Percentiles rank a stretch among this genome's conserved stretches.
Evolutionary conservation across 2,888 invertebrate genomes (phyloP).

Genomic region (Drosophila heteroneura): DNA sequence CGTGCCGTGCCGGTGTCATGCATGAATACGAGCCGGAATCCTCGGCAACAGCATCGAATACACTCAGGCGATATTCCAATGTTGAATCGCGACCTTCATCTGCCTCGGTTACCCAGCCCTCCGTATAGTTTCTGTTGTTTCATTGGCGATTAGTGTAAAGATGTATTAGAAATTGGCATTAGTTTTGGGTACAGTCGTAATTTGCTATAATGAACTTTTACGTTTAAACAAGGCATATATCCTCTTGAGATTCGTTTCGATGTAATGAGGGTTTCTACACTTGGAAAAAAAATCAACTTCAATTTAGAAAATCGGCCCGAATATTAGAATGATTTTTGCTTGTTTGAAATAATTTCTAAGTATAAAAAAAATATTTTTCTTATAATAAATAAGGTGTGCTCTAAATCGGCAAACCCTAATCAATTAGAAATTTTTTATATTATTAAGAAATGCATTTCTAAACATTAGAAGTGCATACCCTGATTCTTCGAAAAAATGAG

Average conservation of each 20-base stretch:
- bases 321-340: background rate
- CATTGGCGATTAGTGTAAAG: background rate
- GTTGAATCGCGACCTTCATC: conserved; percentile 91
- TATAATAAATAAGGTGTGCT: background rate
- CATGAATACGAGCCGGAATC: conserved; percentile 95
- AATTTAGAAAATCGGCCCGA: background rate
- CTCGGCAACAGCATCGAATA: conserved; percentile 92
- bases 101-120: conserved; percentile 92
- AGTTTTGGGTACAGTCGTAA: background rate
- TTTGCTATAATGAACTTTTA: background rate
- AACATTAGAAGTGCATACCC: background rate
- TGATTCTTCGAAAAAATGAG: too few relatives aligned
- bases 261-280: background rate
- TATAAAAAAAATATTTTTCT: background rate
- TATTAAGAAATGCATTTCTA: too few relatives aligned
- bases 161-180: conserved; percentile 3
- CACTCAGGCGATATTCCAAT: conserved; percentile 92
- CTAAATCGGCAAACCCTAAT: too few relatives aligned
- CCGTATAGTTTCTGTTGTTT: conserved; percentile 88
- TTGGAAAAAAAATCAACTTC: background rate
- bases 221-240: background rate
- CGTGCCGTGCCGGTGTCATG: conserved; percentile 93
- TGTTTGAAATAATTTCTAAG: background rate
- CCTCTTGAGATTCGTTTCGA: background rate
- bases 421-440: background rate